Conservation (phyloP, 2,888 invertebrate species). For the Himalopsyche kuldschensis region DNA sequence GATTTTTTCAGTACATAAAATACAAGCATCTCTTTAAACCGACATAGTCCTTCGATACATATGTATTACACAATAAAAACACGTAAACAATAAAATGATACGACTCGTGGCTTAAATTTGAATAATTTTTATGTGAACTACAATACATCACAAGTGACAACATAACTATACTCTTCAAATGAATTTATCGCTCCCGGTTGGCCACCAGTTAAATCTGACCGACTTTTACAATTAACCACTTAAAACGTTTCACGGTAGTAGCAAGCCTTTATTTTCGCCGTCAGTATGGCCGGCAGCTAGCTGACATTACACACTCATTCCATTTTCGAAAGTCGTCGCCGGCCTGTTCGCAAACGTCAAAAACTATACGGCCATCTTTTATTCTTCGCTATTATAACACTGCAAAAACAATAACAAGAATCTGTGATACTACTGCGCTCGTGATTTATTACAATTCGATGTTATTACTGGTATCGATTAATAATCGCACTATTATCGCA, state of each 20-base stretch:
- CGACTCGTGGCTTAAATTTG: no score
- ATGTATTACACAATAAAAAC: no score
- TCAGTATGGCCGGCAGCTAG: not conserved
- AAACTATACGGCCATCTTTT: not conserved
- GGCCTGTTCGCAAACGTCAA: not conserved
- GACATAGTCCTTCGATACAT: no score
- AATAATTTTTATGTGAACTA: no score
- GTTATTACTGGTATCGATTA: not conserved
- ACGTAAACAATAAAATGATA: no score
- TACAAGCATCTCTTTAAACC: no score
- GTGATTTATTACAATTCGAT: not conserved
- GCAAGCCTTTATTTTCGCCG: not conserved
- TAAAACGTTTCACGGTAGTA: not conserved
- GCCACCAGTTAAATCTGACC: no score
- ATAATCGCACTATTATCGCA: not conserved
- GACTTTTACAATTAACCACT: not conserved
- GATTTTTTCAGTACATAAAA: no score
- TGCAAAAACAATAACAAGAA: not conserved
- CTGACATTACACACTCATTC: constrained; percentile 8
- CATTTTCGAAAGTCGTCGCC: constrained; percentile 15
- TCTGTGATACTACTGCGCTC: not conserved
- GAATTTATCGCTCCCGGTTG: no score
- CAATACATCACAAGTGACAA: no score
- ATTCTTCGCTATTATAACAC: not conserved
- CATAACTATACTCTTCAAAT: no score